Percentiles rank a stretch among this genome's conserved stretches.
These are phyloP conservation scores for Manis crassicaudata DNA, from an alignment of 2,797 vertebrate species.

Conservation along the genomic window DNA sequence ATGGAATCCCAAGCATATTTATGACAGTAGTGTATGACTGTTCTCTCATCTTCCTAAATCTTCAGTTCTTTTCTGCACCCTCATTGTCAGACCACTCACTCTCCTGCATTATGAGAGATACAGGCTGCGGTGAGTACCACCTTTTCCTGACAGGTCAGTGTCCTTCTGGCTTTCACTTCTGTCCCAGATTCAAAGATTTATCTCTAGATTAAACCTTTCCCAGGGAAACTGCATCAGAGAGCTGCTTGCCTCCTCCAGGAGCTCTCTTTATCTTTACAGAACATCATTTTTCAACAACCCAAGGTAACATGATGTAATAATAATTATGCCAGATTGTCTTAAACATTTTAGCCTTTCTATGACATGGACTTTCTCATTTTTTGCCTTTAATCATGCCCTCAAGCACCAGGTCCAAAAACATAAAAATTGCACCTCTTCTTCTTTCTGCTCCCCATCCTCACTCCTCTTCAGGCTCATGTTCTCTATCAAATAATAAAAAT, in stretches of 20 bases:
- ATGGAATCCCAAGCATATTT: fast-evolving
- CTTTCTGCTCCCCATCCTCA: not conserved
- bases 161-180: not conserved
- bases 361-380: not conserved
- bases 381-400: not conserved
- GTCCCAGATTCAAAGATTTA: conserved; percentile 37
- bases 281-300: not conserved
- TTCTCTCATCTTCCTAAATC: not conserved
- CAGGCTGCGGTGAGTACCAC: not conserved
- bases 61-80: not conserved
- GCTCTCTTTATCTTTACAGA: not conserved
- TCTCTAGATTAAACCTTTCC: not conserved
- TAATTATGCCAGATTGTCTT: not conserved
- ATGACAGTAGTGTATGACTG: fast-evolving
- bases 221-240: not conserved
- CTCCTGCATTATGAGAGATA: not conserved
- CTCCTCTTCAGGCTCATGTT: not conserved
- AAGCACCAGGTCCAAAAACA: not conserved
- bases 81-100: not conserved
- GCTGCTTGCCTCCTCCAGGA: not conserved
- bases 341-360: not conserved
- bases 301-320: not conserved
- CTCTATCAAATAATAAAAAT: not conserved
- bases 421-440: not conserved
- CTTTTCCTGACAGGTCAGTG: not conserved